Evolutionary conservation across 1,140 invertebrate species (phyloP), one percentile per base, ranked within the genome.

Genomic region (Matsumurasca onukii): DNA sequence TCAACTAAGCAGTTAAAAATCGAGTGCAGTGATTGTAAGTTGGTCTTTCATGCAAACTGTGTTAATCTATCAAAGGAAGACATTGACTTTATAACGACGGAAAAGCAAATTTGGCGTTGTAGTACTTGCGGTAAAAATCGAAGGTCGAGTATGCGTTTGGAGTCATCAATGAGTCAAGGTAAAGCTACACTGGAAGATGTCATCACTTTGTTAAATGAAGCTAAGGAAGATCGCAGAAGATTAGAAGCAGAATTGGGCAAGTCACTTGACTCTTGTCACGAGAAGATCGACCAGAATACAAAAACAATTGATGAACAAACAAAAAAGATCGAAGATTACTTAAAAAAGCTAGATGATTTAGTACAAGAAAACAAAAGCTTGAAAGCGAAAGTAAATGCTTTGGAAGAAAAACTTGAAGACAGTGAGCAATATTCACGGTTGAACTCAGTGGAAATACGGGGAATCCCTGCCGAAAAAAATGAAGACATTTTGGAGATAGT

Each of bases 361-460:
- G 30, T 9, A 13, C 27, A 24, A 29, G 57, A 61, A 61, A 61
- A 61, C 30, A 31, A 9, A 25, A 61, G 30, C 12, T 30, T 61
- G 20, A 27, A 27, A 27, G 57, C 24, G 3, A 61, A 30, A 61
- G 27, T 61, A 12, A 24, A 3, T 12, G 30, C 5, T 12, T 24
- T 61, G 30, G 57, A 61, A 61, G 5, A 3, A 5, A 22, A 24
- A 13, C 30, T 61, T 22, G 62, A 64, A 3, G 62, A 64, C 3
- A 22, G 2, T 39, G 31, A 64, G 62, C 62, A 64, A 22, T 64
- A 64, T 24, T 5, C 13, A 2, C 3, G 62, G 13, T 12, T 3
- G 3, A 64, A 64, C 22, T 31, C 62, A 9, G 20, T 64, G 3
- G 62, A 64, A 64, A 64, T 64, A 64, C 24, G 9, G n/a, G 62